Conservation (phyloP, 2,797 vertebrate species). For the Hirundo rustica region DNA sequence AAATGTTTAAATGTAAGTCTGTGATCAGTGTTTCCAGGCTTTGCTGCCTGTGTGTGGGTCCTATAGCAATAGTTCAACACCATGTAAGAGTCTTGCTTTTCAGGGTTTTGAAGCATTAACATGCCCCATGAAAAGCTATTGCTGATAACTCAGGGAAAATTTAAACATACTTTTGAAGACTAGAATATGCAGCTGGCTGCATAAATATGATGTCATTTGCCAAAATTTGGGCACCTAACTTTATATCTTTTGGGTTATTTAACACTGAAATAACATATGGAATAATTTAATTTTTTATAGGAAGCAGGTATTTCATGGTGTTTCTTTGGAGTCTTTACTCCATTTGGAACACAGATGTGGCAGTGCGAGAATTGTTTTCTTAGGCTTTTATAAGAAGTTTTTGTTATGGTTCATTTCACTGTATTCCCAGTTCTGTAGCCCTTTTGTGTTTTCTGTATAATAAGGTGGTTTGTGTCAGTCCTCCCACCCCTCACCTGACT, state of each 20-base stretch:
- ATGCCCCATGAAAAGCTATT: not conserved
- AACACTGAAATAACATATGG: not conserved
- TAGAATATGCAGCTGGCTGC: not conserved
- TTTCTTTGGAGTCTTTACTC: not conserved
- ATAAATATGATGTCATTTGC: not conserved
- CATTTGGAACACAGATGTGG: not conserved
- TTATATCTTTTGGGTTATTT: not conserved
- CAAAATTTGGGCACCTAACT: not conserved
- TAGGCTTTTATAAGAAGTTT: too few relatives aligned
- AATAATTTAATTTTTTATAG: not conserved
- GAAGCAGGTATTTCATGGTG: not conserved
- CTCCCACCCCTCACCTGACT: too few relatives aligned
- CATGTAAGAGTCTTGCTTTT: not conserved
- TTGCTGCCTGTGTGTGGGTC: not conserved
- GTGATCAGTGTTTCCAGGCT: not conserved
- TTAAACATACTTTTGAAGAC: not conserved
- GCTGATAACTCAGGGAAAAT: not conserved
- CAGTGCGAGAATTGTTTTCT: too few relatives aligned
- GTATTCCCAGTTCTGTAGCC: too few relatives aligned
- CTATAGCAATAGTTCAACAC: not conserved
- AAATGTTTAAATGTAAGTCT: not conserved
- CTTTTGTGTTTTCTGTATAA: too few relatives aligned
- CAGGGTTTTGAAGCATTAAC: not conserved
- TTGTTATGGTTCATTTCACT: too few relatives aligned
- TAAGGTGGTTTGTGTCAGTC: too few relatives aligned